phyloP scores from a whole-genome alignment of 2,888 invertebrate species.

The Anthoptus insignis region DNA sequence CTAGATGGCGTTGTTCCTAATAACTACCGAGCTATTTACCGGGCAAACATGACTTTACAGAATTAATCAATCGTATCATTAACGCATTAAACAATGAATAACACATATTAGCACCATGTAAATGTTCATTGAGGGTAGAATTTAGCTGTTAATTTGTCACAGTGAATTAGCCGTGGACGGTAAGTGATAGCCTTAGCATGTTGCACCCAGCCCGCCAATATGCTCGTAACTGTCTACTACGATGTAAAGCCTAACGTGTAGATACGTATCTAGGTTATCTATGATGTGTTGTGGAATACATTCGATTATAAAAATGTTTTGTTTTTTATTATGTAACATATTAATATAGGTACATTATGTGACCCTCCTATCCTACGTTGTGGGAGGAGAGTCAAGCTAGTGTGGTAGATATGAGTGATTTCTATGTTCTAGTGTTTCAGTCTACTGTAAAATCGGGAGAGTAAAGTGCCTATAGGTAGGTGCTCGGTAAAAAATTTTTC shows the following conservation, averaged over 20 bases:
- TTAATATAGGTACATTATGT: no score
- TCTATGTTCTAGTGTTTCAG: no score
- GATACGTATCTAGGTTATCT: constrained; percentile 68
- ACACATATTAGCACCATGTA: constrained; percentile 30
- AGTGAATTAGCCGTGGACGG: constrained; percentile 84
- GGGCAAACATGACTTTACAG: not conserved
- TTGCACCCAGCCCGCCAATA: constrained; percentile 85
- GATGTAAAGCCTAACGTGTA: constrained; percentile 81
- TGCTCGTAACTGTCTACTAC: constrained; percentile 80
- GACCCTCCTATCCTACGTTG: no score
- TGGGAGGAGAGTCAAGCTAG: no score
- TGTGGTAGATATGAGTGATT: no score
- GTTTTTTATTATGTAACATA: no score
- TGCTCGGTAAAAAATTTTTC: no score
- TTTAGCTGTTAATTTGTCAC: constrained; percentile 86
- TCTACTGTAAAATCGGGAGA: no score
- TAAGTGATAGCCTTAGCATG: constrained; percentile 84
- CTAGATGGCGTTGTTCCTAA: no score
- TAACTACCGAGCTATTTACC: no score
- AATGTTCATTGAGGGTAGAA: constrained; percentile 64
- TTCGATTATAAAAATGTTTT: constrained; percentile 1
- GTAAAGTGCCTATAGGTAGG: no score
- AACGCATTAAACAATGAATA: not conserved
- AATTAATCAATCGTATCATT: not conserved
- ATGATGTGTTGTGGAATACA: constrained; percentile 34